phyloP scores from a whole-genome alignment of 2,797 vertebrate species.

The Loriculus beryllinus region DNA sequence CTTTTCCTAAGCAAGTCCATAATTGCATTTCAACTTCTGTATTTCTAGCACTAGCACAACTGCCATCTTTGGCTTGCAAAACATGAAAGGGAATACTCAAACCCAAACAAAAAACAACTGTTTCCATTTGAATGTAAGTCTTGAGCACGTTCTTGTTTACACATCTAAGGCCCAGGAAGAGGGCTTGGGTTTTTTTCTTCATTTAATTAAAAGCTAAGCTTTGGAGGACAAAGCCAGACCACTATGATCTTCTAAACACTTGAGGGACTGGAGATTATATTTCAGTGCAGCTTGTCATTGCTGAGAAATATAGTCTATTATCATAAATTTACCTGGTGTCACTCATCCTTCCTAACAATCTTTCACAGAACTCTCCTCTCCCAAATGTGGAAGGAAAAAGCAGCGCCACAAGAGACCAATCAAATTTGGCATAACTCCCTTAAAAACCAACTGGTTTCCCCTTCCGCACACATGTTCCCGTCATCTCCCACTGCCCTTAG shows the following conservation, averaged over 20 bases:
- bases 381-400: background rate
- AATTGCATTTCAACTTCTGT: background rate
- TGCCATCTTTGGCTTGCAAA: conserved; percentile 16
- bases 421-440: background rate
- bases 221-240: conserved; percentile 20
- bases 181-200: background rate
- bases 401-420: background rate
- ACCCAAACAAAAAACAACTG: conserved; percentile 7
- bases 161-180: background rate
- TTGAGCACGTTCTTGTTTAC: background rate
- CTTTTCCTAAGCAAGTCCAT: background rate
- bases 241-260: background rate
- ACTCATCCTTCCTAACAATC: background rate
- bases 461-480: background rate
- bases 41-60: background rate
- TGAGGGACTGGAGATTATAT: background rate
- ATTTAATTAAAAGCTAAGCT: conserved; percentile 30
- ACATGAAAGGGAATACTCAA: conserved; percentile 15
- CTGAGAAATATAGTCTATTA: background rate
- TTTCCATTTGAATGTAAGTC: background rate
- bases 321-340: background rate
- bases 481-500: background rate
- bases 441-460: background rate
- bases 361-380: background rate
- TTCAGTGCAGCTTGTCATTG: background rate